Conservation (phyloP, 2,113 vertebrate genomes). For the Melanocharis versteri region DNA sequence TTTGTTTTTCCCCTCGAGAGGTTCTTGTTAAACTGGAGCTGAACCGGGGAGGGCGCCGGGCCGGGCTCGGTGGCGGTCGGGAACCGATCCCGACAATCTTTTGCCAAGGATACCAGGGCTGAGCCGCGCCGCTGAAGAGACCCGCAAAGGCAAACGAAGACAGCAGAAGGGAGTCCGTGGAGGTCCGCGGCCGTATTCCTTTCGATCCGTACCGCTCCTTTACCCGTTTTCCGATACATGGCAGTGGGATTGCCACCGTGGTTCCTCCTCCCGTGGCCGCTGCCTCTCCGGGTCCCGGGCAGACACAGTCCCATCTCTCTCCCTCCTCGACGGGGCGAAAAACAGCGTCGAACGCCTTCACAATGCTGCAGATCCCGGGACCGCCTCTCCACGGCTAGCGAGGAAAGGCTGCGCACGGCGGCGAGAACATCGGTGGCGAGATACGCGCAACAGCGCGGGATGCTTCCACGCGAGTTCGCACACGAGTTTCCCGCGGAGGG, state of each 20-base stretch:
- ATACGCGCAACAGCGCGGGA: rapidly evolving
- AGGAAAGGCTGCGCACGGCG: background rate
- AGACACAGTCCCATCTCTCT: no score
- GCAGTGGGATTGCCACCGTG: background rate
- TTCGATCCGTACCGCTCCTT: background rate
- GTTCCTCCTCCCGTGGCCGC: background rate
- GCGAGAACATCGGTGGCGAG: no score
- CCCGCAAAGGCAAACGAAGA: background rate
- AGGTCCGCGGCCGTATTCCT: background rate
- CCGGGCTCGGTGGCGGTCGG: rapidly evolving
- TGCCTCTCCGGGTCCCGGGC: background rate
- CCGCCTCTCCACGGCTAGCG: background rate
- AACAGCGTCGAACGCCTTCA: rapidly evolving
- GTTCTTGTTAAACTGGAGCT: background rate
- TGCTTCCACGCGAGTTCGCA: background rate
- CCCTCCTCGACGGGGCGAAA: background rate
- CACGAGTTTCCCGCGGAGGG: background rate
- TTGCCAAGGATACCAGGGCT: background rate
- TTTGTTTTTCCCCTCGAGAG: rapidly evolving
- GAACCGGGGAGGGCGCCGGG: background rate
- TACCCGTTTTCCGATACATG: background rate
- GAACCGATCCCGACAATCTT: background rate
- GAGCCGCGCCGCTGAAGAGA: background rate
- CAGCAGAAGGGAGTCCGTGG: background rate
- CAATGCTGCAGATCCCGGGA: rapidly evolving